These are phyloP conservation scores for Capitulum mitella DNA, from an alignment of 2,888 invertebrate genomes.

Conservation along the genomic window DNA sequence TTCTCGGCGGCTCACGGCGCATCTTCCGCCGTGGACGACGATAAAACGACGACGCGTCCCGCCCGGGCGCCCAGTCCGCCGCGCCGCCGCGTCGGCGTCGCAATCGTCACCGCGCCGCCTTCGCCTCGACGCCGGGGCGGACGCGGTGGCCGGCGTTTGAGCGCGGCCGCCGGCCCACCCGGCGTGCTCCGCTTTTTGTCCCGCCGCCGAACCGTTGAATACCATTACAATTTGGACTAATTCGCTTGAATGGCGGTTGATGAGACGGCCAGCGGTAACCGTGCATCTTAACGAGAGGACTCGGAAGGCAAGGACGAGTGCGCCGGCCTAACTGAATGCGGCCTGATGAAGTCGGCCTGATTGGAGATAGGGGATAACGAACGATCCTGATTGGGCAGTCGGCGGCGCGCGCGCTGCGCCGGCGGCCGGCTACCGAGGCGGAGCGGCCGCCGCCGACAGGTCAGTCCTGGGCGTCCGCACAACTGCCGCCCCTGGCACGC, in stretches of 20 bases:
- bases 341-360: slow-evolving; percentile 11
- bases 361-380: slow-evolving; percentile 15
- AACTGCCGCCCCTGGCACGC: no score
- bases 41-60: no score
- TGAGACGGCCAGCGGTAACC: slow-evolving; percentile 2
- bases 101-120: no score
- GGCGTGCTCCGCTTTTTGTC: slow-evolving; percentile 29
- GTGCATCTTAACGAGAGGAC: slow-evolving; percentile 18
- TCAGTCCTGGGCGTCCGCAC: no score
- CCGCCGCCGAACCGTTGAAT: slow-evolving; percentile 20
- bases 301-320: background rate
- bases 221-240: slow-evolving; percentile 22
- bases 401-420: background rate
- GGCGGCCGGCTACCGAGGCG: background rate
- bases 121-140: background rate
- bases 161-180: slow-evolving; percentile 33
- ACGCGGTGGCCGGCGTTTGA: slow-evolving; percentile 27
- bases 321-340: slow-evolving; percentile 5
- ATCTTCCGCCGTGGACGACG: no score
- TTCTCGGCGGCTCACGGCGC: no score
- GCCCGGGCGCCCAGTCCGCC: no score
- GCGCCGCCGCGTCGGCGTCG: no score
- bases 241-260: slow-evolving; percentile 8
- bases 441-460: no score
- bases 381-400: background rate